These are phyloP conservation scores for Zhengitettix transpicula DNA, from an alignment of 2,888 invertebrate species.

Conservation along the genomic window DNA sequence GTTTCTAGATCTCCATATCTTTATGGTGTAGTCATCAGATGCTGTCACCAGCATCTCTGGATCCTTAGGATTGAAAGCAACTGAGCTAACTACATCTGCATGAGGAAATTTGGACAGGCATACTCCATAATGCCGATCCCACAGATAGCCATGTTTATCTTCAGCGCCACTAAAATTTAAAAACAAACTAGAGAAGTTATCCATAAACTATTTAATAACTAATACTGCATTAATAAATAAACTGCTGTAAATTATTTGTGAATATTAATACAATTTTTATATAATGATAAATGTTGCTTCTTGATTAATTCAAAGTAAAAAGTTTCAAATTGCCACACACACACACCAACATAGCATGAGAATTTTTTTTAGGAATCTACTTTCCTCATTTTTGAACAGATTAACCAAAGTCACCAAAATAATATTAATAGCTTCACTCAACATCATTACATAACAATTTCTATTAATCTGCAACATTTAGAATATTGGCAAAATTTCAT, in stretches of 20 bases:
- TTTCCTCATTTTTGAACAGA: too few relatives aligned
- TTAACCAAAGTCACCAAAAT: too few relatives aligned
- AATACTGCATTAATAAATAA: too few relatives aligned
- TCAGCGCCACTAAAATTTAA: slow-evolving; percentile 54
- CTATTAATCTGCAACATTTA: not conserved
- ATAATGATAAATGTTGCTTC: too few relatives aligned
- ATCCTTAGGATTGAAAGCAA: slow-evolving; percentile 68
- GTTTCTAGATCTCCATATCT: slow-evolving; percentile 38
- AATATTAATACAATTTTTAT: too few relatives aligned
- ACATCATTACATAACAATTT: not conserved
- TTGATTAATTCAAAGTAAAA: too few relatives aligned
- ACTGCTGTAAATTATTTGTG: too few relatives aligned
- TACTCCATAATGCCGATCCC: slow-evolving; percentile 71
- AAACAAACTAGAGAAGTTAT: too few relatives aligned
- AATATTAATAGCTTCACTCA: not conserved
- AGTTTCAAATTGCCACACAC: too few relatives aligned
- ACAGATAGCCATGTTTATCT: slow-evolving; percentile 65
- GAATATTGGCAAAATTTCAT: not conserved
- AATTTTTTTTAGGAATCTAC: too few relatives aligned
- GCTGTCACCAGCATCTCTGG: slow-evolving; percentile 67
- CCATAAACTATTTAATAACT: too few relatives aligned
- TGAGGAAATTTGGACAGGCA: slow-evolving; percentile 61
- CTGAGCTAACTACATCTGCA: slow-evolving; percentile 65
- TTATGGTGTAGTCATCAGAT: slow-evolving; percentile 63
- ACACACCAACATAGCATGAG: too few relatives aligned